Percentiles rank a stretch among this genome's conserved stretches.
phyloP scores from a whole-genome alignment of 1,140 invertebrate genomes.

The Idris sp. region DNA sequence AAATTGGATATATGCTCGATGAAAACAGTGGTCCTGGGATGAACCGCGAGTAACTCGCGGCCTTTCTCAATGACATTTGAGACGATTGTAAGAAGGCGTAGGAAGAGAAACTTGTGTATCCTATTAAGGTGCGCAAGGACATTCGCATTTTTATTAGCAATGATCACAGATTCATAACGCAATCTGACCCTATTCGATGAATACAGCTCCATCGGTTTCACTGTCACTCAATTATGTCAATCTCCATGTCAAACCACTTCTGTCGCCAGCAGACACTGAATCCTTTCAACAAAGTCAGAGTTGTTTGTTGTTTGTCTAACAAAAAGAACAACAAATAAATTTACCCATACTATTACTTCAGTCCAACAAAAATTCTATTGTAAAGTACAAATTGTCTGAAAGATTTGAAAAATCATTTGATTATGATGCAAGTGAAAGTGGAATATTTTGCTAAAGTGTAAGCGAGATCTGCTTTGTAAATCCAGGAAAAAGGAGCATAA shows the following conservation, averaged over 20 bases:
- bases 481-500: not conserved
- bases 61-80: conserved; percentile 59
- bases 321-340: too few relatives aligned
- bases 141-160: conserved; percentile 43
- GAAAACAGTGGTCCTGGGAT: conserved; percentile 39
- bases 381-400: too few relatives aligned
- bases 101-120: conserved; percentile 60
- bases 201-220: conserved; percentile 18
- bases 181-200: conserved; percentile 52
- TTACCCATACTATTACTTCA: too few relatives aligned
- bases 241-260: conserved; percentile 9
- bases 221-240: conserved; percentile 48
- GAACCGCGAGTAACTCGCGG: conserved; percentile 45
- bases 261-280: too few relatives aligned
- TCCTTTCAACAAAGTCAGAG: too few relatives aligned
- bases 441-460: too few relatives aligned
- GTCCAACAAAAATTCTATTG: too few relatives aligned
- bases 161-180: conserved; percentile 46
- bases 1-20: conserved; percentile 31
- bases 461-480: too few relatives aligned
- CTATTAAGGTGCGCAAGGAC: conserved; percentile 57
- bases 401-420: too few relatives aligned
- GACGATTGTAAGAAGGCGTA: conserved; percentile 56
- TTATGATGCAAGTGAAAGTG: too few relatives aligned
- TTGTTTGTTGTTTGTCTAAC: too few relatives aligned